phyloP scores from a whole-genome alignment of 2,888 invertebrate species.

The Nymphalis polychloros region DNA sequence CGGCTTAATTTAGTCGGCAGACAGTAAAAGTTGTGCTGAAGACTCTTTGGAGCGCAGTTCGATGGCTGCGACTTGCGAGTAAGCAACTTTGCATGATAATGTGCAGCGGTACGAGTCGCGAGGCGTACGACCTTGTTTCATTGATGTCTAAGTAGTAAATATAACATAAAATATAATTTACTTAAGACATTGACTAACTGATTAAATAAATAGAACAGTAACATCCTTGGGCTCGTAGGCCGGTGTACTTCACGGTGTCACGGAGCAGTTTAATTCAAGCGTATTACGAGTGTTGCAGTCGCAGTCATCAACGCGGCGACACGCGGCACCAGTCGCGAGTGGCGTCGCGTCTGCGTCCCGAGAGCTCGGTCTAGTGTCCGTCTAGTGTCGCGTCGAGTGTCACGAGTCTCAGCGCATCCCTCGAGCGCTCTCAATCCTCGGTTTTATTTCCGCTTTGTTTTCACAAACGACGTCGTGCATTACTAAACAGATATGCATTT shows the following conservation, averaged over 20 bases:
- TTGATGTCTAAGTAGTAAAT: not conserved
- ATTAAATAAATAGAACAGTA: not conserved
- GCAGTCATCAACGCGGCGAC: not conserved
- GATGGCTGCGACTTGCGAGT: conserved; percentile 3
- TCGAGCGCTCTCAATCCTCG: conserved; percentile 25
- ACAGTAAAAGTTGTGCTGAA: conserved; percentile 21
- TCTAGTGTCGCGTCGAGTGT: conserved; percentile 8
- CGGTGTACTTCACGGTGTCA: not conserved
- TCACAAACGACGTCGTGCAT: conserved; percentile 25
- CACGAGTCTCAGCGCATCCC: conserved; percentile 15
- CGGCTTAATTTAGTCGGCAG: conserved; percentile 23
- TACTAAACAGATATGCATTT: conserved; percentile 15
- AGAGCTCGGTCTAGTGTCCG: conserved; percentile 16
- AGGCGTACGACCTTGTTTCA: not conserved
- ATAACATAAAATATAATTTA: not conserved
- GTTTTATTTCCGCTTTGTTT: conserved; percentile 30
- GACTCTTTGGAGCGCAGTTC: conserved; percentile 6
- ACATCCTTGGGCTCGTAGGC: not conserved
- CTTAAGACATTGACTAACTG: no score
- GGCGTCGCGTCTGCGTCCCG: conserved; percentile 18
- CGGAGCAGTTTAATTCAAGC: conserved; percentile 23
- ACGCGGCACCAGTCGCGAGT: conserved; percentile 3
- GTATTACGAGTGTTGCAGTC: conserved; percentile 15
- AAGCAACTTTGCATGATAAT: conserved; percentile 27
- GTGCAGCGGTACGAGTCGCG: not conserved